These are phyloP conservation scores for Plagodis pulveraria DNA, from an alignment of 2,888 invertebrate genomes.

Conservation along the genomic window DNA sequence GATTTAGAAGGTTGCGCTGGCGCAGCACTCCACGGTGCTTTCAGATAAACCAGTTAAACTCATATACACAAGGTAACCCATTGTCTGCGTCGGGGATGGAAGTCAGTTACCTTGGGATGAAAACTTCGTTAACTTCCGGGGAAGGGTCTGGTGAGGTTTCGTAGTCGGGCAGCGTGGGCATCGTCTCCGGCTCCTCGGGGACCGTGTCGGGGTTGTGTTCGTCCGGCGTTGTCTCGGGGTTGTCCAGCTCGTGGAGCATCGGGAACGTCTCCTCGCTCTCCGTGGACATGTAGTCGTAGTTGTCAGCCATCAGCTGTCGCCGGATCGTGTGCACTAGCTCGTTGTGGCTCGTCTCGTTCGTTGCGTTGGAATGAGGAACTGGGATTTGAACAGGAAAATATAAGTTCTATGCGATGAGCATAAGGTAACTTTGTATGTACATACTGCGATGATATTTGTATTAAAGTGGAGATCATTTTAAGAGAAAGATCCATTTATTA, in stretches of 20 bases:
- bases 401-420: background rate
- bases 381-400: background rate
- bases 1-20: no score
- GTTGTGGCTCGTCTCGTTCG: constrained; percentile 28
- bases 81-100: background rate
- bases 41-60: no score
- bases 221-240: constrained; percentile 22
- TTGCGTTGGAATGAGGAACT: background rate
- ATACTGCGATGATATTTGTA: no score
- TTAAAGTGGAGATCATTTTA: no score
- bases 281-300: constrained; percentile 56
- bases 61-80: no score
- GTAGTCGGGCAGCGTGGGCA: background rate
- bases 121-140: constrained; percentile 15
- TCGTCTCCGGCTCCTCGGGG: background rate
- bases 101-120: constrained; percentile 2
- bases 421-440: no score
- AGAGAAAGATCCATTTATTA: no score
- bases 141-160: background rate
- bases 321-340: constrained; percentile 33
- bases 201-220: no score
- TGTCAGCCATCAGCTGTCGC: constrained; percentile 54
- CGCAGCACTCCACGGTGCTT: no score
- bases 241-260: constrained; percentile 33
- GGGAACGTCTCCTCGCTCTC: constrained; percentile 28